Base-by-base conservation (phyloP, 2,797 vertebrate genomes). In the Acanthopagrus latus region DNA sequence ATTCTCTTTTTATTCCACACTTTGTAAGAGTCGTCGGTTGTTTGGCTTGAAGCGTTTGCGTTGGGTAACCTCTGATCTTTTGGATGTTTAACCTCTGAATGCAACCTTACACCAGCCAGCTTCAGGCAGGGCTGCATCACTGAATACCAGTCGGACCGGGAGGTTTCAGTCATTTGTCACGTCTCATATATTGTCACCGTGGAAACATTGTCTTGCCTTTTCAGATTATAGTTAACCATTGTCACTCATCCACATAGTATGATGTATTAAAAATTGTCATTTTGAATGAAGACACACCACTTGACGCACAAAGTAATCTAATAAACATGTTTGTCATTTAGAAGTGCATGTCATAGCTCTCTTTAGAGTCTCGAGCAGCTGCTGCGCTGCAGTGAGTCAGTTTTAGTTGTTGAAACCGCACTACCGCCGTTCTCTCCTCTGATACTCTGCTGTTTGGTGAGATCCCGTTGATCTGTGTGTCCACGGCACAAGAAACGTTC, bases 1-100 rank as follows among this genome's bases (percentile, higher is more conserved):
- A 95, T 90, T 92, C 80, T 91, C 84, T 90, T 88, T 88, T 85
- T 91, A 90, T 87, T 90, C 89, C 86, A 92, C 89, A 85, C 88
- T 90, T 89, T 82, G 80, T 86, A 73, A 73, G 68, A 74, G 83
- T 83, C 41, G 66, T 76, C 64, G 20, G 67, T 82, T 14, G 71
- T 76, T 85, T 80, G 81, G 81, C 80, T 89, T 64, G 51, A 82
- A 51, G 84, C 51, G 27, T 79, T 86, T 74, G 75, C 74, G 74
- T 83, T 83, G 12, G 14, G 27, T 71, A 16, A 59, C 71, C 27
- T 84, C 55, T 58, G 23, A 29, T 58, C 17, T 43, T 17, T 23
- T 50, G 41, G 50, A 57, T 74, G 29, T 77, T 74, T 29, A 59
- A 50, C 57, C 60, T 71, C 54, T 80, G 82, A 89, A 86, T 76